These are phyloP conservation scores for mouse (Mus musculus) DNA, from an alignment of 2,113 vertebrate genomes.

Conservation along the genomic window GRCm39 chr4:150741001-150741500, in stretches of 20 bases:
- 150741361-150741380: rapidly evolving
- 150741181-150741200: neutral
- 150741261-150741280: neutral
- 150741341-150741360: rapidly evolving
- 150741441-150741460: too few species aligned
- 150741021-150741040: neutral
- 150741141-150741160: neutral
- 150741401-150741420: neutral
- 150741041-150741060: neutral
- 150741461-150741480: neutral
- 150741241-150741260: neutral
- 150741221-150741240: neutral
- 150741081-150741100: neutral
- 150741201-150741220: neutral
- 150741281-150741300: neutral
- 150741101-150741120: neutral
- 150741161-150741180: neutral
- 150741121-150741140: neutral
- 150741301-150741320: rapidly evolving
- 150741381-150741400: rapidly evolving
- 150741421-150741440: neutral
- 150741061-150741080: neutral
- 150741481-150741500: neutral
- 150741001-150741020: neutral
- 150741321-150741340: neutral